Evolutionary conservation across 2,113 vertebrate species (phyloP).

Genomic region (Chloropsis hardwickii): DNA sequence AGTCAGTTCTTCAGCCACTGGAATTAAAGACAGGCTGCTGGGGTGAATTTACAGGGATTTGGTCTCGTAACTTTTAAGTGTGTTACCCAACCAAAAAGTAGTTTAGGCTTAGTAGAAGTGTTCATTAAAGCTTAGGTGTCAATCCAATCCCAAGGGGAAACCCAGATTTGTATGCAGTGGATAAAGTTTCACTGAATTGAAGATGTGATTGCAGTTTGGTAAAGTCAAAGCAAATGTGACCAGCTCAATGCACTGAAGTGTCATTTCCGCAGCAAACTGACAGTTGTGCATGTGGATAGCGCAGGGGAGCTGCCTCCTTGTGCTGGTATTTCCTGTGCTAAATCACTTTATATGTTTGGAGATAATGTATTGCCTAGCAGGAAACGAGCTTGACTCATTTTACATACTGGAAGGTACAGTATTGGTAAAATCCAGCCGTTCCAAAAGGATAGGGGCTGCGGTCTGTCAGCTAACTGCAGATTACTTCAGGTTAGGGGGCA

Average conservation of each 20-base stretch:
- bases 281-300: background rate
- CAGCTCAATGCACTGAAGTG: background rate
- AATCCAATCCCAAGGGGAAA: background rate
- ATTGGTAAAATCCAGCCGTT: background rate
- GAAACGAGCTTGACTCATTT: background rate
- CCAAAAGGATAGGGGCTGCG: accelerated
- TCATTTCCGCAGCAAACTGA: background rate
- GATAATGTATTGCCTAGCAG: background rate
- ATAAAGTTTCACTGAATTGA: background rate
- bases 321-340: background rate
- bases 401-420: background rate
- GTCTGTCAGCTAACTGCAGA: background rate
- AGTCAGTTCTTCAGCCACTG: background rate
- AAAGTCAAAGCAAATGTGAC: background rate
- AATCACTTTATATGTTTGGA: background rate
- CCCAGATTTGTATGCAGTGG: background rate
- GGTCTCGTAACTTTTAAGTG: background rate
- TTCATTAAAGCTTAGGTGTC: background rate
- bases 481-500: background rate
- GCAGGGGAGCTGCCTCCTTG: background rate
- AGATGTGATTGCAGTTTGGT: background rate
- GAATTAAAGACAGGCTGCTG: background rate
- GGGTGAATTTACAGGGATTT: background rate
- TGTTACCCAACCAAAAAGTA: background rate
- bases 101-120: background rate